Conservation (phyloP, 2,113 vertebrate genomes). For the Erpornis zantholeuca region DNA sequence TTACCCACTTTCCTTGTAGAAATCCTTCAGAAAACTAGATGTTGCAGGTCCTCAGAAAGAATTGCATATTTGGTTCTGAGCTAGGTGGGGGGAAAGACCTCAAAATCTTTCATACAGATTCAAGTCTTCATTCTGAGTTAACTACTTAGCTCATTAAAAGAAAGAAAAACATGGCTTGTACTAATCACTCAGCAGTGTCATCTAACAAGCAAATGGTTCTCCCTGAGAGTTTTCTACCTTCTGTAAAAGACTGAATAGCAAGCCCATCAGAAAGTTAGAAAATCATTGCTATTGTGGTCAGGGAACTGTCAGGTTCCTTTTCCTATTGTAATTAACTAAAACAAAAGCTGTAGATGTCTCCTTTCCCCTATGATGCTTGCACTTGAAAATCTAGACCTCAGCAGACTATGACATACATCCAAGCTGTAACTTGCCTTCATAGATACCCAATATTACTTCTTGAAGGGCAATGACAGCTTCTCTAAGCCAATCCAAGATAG, state of each 20-base stretch:
- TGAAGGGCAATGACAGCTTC: neutral
- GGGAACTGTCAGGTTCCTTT: neutral
- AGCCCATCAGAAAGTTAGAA: neutral
- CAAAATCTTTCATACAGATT: neutral
- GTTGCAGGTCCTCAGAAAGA: neutral
- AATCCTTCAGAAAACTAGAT: neutral
- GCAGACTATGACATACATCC: neutral
- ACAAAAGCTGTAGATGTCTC: neutral
- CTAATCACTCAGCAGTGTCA: neutral
- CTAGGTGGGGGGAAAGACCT: neutral
- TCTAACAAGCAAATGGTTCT: neutral
- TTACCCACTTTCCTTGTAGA: neutral
- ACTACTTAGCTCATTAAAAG: neutral
- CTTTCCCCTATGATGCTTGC: neutral
- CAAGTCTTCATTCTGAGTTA: neutral
- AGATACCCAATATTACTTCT: neutral
- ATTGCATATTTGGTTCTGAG: neutral
- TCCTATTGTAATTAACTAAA: neutral
- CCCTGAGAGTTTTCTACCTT: neutral
- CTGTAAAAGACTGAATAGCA: neutral
- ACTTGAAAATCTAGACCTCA: neutral
- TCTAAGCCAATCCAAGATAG: neutral
- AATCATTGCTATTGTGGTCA: neutral
- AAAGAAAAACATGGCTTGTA: neutral
- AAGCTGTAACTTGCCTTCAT: neutral